Evolutionary conservation across 2,113 vertebrate genomes (phyloP), one percentile per base, ranked within the genome.

Genomic region (Rutilus rutilus): DNA sequence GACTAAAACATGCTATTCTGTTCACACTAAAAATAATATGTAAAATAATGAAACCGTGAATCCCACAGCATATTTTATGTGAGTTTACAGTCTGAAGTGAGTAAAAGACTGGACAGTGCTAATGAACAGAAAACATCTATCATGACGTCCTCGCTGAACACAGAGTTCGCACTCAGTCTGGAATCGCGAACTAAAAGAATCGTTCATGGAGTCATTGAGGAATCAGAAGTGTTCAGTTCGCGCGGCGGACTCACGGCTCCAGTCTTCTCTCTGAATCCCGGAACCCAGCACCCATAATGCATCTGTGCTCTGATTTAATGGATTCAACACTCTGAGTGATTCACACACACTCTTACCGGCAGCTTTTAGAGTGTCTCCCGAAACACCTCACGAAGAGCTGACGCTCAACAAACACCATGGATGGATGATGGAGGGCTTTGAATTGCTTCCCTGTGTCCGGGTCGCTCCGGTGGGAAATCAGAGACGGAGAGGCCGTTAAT

Each of bases 381-480:
- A 76, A 82, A 45, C 52, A 47, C 45, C 47, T 88, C 62, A 79
- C 33, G 81, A 78, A 62, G 47, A 45, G 75, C 45, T 23, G 54
- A 57, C 2, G 19, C 7, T 57, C 39, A 3, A 54, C 71, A 76
- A 19, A 77, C 52, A 57, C 19, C 6, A 23, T 2, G 81, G 39
- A 67, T 45, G 30, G 15, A 17, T 52, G 50, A 83, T n/a, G 75
- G 69, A 36, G 19, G 52, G 54, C 19, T 57, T 57, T 21, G 59
- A 50, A 88, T 75, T 33, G 87, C 85, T 88, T 88, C 87, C 86
- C 81, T 74, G 59, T 85, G 88, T 36, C n/a, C 30, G 77, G 47
- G 67, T 69, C 69, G 27, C 42, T 21, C 59, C n/a, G 21, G 76
- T 74, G 78, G 39, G 83, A 83, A 83, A 87, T 88, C 89, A 86